Evolutionary conservation across 2,113 vertebrate genomes (phyloP).

Genomic region (Hippocampus zosterae): DNA sequence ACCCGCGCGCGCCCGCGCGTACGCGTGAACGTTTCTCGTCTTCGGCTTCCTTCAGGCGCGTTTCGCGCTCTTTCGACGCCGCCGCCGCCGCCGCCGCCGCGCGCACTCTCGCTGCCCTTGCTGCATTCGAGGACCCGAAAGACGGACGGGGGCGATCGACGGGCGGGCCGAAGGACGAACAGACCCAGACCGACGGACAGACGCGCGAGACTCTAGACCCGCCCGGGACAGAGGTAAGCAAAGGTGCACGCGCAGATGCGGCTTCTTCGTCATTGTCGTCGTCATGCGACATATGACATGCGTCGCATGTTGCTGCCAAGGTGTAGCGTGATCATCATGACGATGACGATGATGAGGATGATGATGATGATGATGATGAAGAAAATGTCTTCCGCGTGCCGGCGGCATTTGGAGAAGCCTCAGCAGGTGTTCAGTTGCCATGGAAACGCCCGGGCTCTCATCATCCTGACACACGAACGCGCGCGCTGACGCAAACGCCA

Average conservation of each 20-base stretch:
- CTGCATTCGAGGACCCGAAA: neutral
- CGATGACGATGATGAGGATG: too few species aligned
- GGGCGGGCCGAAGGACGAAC: neutral
- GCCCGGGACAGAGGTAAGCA: neutral
- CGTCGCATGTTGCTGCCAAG: neutral
- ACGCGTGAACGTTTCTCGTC: neutral
- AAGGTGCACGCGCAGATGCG: neutral
- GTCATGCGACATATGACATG: neutral
- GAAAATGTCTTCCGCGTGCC: neutral
- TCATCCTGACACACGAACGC: neutral
- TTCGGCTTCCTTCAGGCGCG: neutral
- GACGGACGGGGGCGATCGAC: neutral
- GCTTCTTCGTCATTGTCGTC: neutral
- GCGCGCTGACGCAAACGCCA: too few species aligned
- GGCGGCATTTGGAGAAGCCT: neutral
- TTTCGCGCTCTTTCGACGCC: neutral
- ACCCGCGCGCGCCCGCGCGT: neutral
- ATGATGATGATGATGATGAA: neutral
- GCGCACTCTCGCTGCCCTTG: neutral
- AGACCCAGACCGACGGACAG: neutral
- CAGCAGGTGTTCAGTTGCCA: constrained; percentile 16
- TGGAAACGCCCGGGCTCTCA: constrained; percentile 3
- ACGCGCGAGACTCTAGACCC: neutral
- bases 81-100: neutral
- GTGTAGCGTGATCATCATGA: neutral